Base-by-base conservation (phyloP, 2,113 vertebrate species). In the Scophthalmus maximus region DNA sequence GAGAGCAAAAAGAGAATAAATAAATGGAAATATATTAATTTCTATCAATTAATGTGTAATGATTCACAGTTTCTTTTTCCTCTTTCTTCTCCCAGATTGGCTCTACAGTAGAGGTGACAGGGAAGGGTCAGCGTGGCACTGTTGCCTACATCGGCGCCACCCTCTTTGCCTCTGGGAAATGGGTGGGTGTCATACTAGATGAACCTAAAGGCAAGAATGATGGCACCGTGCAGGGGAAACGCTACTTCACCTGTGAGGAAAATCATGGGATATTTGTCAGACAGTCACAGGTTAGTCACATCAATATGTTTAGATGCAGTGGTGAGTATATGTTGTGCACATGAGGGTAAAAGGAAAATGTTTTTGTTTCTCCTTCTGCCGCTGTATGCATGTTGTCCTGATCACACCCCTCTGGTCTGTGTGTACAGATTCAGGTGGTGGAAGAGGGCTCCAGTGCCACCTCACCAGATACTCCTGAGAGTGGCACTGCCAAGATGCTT, bases 171-270 rank as follows among this genome's bases (percentile, higher is more conserved):
- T 93, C 96, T 0, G 98, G 98, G 1, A 99, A 98, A 49, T 99
- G 98, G 97, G 97, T 99, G 0, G 98, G 98, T 0, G 96, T 99
- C 79, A 96, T 99, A 79, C 89, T 99, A 83, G 96, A 99, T 20
- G 96, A 98, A 69, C 85, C 97, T 2, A 97, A 95, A 82, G 98
- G 97, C 88, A 99, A 98, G 93, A 99, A 99, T 0, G 97, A 99
- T 0, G 98, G 98, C 44, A 98, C 95, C 0, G 97, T 99, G 71
- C 97, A 99, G 90, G 97, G 96, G 73, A 96, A 95, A 87, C 95
- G 92, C 2, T 99, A 99, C 76, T 99, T 99, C 92, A 95, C 92
- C 67, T 99, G 98, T 1, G 94, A 97, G 18, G 98, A 98, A 67
- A 98, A 96, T 67, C 95, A 96, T 3, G 98, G 98, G 57, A 98